Evolutionary conservation across 2,113 vertebrate species (phyloP), one percentile per base, ranked within the genome.

Genomic region (Scomber scombrus): DNA sequence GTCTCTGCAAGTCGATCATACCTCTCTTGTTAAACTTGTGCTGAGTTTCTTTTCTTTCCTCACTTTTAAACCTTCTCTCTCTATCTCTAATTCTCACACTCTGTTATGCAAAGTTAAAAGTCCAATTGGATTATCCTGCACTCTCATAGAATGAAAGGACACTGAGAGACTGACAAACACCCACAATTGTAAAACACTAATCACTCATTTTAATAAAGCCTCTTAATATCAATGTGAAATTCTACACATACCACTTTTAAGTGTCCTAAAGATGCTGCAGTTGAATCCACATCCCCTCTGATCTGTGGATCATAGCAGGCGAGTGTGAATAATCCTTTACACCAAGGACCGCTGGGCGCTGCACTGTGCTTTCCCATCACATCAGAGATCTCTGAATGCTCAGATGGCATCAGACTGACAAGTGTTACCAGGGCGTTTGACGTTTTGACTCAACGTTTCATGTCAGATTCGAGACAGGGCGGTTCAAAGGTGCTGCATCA

Each of bases 381-480:
- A 78, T 80, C 82, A 69, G 47, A 83, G 69, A 57, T 62, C 75
- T 80, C 57, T 15, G 43, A 77, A 67, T 26, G 78, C 67, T 78
- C 63, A 50, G 80, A 75, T 64, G 72, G 71, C 81, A 91, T 85
- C 85, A 40, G 80, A 88, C 76, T 84, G 89, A 88, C 89, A 88
- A 85, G 82, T 76, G 77, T 81, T 83, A 86, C 49, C 85, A 23
- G 52, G 67, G 71, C 51, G 60, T 81, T 78, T 89, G 91, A 88
- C 82, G 69, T 83, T 43, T 49, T 81, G 82, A 82, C 85, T 87
- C 47, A 5, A 80, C 85, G 82, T 81, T 77, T 91, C 69, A 45
- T 84, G 88, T 90, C 86, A 82, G 61, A 45, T 86, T 66, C 71
- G 63, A 90, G 86, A 85, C 71, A 1, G 21, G 75, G 62, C 18